These are phyloP conservation scores for Euleptes europaea DNA, from an alignment of 2,113 vertebrate genomes.

Conservation along the genomic window DNA sequence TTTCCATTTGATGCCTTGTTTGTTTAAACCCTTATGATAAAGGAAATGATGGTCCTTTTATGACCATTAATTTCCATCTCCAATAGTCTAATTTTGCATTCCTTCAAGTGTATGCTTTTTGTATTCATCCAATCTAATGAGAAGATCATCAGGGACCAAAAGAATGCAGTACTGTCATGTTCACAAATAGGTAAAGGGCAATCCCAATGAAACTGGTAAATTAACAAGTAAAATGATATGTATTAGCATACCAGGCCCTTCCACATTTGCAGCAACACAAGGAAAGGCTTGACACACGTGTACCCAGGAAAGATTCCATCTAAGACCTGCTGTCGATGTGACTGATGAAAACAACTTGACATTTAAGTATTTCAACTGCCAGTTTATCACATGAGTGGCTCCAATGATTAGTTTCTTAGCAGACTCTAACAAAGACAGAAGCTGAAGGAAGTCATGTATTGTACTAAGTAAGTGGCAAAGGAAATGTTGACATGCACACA, in stretches of 20 bases:
- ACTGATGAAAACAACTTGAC: slow-evolving; percentile 77
- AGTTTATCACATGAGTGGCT: slow-evolving; percentile 68
- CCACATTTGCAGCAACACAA: slow-evolving; percentile 56
- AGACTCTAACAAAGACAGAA: slow-evolving; percentile 58
- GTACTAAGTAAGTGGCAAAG: background rate
- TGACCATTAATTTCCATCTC: slow-evolving; percentile 66
- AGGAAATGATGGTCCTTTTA: slow-evolving; percentile 53
- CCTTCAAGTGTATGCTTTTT: slow-evolving; percentile 59
- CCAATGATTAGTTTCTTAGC: slow-evolving; percentile 64
- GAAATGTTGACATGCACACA: slow-evolving; percentile 26
- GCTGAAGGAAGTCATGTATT: slow-evolving; percentile 24
- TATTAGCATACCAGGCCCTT: slow-evolving; percentile 64
- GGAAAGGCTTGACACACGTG: slow-evolving; percentile 57
- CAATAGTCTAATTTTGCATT: slow-evolving; percentile 50
- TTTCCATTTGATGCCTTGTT: slow-evolving; percentile 34
- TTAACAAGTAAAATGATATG: slow-evolving; percentile 58
- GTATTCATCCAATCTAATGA: slow-evolving; percentile 59
- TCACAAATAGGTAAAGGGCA: slow-evolving; percentile 65
- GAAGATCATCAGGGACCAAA: slow-evolving; percentile 56
- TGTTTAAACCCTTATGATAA: slow-evolving; percentile 55
- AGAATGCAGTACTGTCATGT: slow-evolving; percentile 53
- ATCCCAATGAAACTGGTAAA: slow-evolving; percentile 62
- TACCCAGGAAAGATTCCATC: slow-evolving; percentile 55
- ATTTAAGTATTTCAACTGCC: slow-evolving; percentile 73
- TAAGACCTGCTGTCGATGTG: slow-evolving; percentile 66